Conservation (phyloP, 1,140 invertebrate species). For the Drosophila punjabiensis region DNA sequence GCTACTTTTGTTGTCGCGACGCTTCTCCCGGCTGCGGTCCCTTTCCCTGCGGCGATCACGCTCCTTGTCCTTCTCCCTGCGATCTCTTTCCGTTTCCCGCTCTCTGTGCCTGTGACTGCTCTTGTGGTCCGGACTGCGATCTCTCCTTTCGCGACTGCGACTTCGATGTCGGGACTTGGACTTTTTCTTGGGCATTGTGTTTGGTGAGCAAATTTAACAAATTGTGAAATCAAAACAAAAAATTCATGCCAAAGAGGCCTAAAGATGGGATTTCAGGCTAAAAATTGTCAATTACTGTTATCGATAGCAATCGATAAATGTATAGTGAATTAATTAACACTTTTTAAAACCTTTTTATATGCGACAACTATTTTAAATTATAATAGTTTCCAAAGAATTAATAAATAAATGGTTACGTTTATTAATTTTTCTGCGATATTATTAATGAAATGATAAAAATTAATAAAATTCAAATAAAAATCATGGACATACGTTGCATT, state of each 20-base stretch:
- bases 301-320: neutral
- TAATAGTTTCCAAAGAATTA: neutral
- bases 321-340: neutral
- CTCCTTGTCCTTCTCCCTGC: conserved; percentile 39
- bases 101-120: conserved; percentile 44
- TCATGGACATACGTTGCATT: neutral
- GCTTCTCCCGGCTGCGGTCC: conserved; percentile 18
- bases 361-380: too few relatives aligned
- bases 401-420: neutral
- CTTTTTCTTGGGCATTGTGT: conserved; percentile 64
- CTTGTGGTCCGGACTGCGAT: conserved; percentile 8
- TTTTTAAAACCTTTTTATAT: too few relatives aligned
- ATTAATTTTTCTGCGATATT: neutral
- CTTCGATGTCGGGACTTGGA: conserved; percentile 45
- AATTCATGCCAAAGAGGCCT: neutral
- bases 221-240: conserved; percentile 48
- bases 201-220: neutral
- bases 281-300: neutral
- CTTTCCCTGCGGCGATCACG: conserved; percentile 22
- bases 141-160: conserved; percentile 30
- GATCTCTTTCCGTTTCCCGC: conserved; percentile 20
- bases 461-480: neutral
- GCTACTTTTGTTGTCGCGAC: conserved; percentile 23
- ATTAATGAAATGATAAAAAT: neutral
- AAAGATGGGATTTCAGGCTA: neutral